Percentiles rank a stretch among this genome's conserved stretches.
Conservation (phyloP, 30 jellyfish, hydroid and myxozoan genomes). For the Aurelia aurita complex sp. Pacific region DNA sequence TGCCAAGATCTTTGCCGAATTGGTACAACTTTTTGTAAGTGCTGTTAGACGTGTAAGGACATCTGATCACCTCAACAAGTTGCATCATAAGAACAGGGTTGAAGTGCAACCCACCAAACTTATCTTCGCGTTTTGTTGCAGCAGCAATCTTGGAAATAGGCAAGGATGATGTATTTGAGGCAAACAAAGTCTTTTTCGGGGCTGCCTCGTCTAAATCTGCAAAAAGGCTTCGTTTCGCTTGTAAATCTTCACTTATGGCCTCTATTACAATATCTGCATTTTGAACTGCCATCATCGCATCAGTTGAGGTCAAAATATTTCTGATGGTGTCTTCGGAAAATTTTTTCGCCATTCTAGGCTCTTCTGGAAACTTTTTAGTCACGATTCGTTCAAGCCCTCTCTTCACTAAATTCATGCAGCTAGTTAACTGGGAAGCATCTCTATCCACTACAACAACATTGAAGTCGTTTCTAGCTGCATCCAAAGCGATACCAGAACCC, state of each 20-base stretch:
- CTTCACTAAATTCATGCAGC: conserved; percentile 73
- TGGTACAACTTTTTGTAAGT: conserved; percentile 65
- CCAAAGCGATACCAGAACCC: conserved; percentile 95
- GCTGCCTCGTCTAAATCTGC: conserved; percentile 79
- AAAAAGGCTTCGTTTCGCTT: conserved; percentile 61
- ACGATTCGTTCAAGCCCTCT: conserved; percentile 63
- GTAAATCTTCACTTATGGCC: conserved; percentile 74
- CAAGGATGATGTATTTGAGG: conserved; percentile 84
- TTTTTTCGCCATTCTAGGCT: conserved; percentile 85
- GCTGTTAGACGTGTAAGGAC: conserved; percentile 66
- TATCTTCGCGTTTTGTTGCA: conserved; percentile 64
- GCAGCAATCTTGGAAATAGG: conserved; percentile 66
- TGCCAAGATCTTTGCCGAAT: conserved; percentile 85
- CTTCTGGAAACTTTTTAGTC: conserved; percentile 83
- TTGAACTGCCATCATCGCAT: conserved; percentile 67
- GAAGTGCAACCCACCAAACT: conserved; percentile 89
- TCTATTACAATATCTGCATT: conserved; percentile 89
- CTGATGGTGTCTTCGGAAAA: conserved; percentile 70
- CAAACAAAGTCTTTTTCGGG: conserved; percentile 72
- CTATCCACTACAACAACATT: conserved; percentile 78
- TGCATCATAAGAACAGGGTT: conserved; percentile 88
- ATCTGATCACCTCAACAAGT: conserved; percentile 75
- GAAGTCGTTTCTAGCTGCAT: conserved; percentile 82
- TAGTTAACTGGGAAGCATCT: conserved; percentile 65
- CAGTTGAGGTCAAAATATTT: conserved; percentile 71